A percentile compares a stretch with the other conserved stretches of the same genome.
These are phyloP conservation scores for Heliconius congener DNA, from an alignment of 1,140 invertebrate genomes.

Conservation along the genomic window DNA sequence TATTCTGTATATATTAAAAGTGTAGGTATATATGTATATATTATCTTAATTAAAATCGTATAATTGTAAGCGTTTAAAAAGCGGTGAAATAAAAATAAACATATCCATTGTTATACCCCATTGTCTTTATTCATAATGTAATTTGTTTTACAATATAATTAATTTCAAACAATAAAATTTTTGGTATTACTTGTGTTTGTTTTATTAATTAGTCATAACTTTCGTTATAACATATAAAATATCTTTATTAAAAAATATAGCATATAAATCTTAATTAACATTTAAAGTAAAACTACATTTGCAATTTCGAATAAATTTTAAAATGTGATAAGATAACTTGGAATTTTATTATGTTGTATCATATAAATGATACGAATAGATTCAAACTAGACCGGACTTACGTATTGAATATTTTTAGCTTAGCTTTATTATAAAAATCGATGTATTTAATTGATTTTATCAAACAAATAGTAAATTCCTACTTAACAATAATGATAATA, in stretches of 20 bases:
- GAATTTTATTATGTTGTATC: conserved; percentile 3
- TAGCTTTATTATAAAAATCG: background rate
- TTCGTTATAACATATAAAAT: background rate
- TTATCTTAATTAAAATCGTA: background rate
- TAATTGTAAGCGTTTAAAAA: background rate
- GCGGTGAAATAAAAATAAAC: background rate
- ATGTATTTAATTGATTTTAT: background rate
- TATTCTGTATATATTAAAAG: background rate
- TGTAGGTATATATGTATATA: background rate
- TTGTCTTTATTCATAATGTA: background rate
- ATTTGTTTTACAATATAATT: background rate
- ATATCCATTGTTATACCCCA: background rate
- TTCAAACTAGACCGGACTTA: background rate
- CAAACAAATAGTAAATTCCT: too few species aligned
- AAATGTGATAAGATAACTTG: background rate
- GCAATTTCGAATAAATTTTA: background rate
- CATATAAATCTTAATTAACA: conserved; percentile 8
- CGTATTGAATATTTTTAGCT: background rate
- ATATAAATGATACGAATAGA: background rate
- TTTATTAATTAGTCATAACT: conserved; percentile 7
- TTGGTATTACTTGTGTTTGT: background rate
- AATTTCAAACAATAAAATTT: background rate
- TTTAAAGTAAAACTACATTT: background rate
- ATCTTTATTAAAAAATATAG: background rate
- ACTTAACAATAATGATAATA: too few species aligned